These are phyloP conservation scores for Bujurquina vittata DNA, from an alignment of 2,113 vertebrate genomes.

Conservation along the genomic window DNA sequence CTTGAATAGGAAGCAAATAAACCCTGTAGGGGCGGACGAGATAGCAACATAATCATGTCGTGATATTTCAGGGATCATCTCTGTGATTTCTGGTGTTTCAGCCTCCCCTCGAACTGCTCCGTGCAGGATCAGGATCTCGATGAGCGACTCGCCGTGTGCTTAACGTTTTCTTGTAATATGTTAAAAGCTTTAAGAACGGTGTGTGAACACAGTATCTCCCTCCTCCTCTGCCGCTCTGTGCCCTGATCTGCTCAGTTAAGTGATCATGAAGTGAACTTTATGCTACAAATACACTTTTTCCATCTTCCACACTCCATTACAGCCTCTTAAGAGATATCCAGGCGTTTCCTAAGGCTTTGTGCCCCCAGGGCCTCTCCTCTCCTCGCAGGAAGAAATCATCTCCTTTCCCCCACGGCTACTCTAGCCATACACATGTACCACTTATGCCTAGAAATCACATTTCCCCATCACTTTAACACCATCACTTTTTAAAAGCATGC, in stretches of 20 bases:
- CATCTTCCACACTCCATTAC: constrained; percentile 80
- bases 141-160: neutral
- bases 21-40: too few relatives aligned
- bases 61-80: neutral
- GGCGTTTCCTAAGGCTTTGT: constrained; percentile 77
- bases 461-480: constrained; percentile 79
- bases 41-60: neutral
- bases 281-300: constrained; percentile 72
- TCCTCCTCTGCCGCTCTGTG: neutral
- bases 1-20: neutral
- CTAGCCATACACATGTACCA: constrained; percentile 66
- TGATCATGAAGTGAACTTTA: constrained; percentile 73
- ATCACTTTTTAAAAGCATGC: constrained; percentile 75
- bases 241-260: constrained; percentile 58
- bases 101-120: neutral
- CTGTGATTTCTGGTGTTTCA: neutral
- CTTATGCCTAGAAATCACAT: constrained; percentile 83
- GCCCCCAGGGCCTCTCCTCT: constrained; percentile 73
- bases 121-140: neutral
- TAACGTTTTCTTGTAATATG: neutral
- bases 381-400: constrained; percentile 72
- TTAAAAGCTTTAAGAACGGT: neutral
- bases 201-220: constrained; percentile 20
- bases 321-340: constrained; percentile 79
- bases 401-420: constrained; percentile 62